Evolutionary conservation across 2,797 vertebrate genomes (phyloP).

Genomic region (Salarias fasciatus): DNA sequence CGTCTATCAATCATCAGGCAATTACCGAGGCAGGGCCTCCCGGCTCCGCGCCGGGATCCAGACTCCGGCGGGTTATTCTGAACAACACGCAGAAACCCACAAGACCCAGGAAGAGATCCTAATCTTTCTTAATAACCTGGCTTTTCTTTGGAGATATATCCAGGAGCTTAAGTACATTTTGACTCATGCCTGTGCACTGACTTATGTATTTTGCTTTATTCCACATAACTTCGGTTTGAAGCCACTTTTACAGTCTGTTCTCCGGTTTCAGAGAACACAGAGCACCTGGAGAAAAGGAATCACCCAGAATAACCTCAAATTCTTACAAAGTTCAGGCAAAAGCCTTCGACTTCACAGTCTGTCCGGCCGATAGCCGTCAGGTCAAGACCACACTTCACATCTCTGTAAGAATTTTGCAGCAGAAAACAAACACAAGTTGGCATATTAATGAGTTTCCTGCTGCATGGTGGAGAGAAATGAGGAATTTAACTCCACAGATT

Average conservation of each 20-base stretch:
- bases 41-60: slow-evolving; percentile 49
- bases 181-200: background rate
- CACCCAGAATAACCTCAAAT: background rate
- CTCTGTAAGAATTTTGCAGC: no score
- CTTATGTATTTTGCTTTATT: background rate
- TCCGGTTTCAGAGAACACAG: no score
- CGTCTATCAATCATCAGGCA: slow-evolving; percentile 66
- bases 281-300: no score
- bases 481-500: no score
- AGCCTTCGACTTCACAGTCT: background rate
- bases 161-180: background rate
- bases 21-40: slow-evolving; percentile 57
- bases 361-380: background rate
- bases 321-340: background rate
- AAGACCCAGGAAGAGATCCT: slow-evolving; percentile 6
- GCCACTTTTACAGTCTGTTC: no score
- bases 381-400: no score
- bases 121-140: slow-evolving; percentile 11
- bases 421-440: no score
- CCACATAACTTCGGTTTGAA: no score
- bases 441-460: no score
- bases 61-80: slow-evolving; percentile 48
- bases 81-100: slow-evolving; percentile 27
- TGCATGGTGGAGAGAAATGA: no score
- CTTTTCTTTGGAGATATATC: slow-evolving; percentile 15